Conservation (phyloP, 35 echinoderm and acorn worm genomes). For the Apostichopus parvimensis region DNA sequence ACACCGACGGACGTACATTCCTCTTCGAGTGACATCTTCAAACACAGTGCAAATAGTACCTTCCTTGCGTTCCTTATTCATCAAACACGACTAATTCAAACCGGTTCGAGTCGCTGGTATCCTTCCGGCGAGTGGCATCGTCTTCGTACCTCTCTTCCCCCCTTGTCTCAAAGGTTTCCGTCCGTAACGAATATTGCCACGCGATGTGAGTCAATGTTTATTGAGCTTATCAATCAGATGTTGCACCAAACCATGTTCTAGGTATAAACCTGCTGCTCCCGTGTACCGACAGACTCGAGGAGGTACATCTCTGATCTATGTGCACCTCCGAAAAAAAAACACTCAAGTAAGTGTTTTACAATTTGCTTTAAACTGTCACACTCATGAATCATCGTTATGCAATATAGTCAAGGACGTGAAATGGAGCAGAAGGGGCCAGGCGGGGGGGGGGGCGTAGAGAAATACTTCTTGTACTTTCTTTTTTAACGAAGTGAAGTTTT, state of each 20-base stretch:
- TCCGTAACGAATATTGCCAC: neutral
- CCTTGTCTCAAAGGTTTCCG: neutral
- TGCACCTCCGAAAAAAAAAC: neutral
- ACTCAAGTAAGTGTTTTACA: neutral
- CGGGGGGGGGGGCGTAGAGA: neutral
- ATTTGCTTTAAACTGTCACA: neutral
- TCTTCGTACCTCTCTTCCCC: neutral
- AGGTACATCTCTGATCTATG: too few relatives aligned
- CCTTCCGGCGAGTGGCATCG: neutral
- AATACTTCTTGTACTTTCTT: neutral
- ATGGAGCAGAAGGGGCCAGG: neutral
- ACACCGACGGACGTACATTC: neutral
- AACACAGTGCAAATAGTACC: neutral
- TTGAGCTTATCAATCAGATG: conserved; percentile 6
- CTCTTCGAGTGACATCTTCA: neutral
- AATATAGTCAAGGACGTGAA: neutral
- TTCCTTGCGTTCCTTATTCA: neutral
- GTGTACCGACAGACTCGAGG: neutral
- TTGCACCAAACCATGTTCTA: neutral
- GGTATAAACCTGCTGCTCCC: neutral
- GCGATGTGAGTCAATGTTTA: conserved; percentile 38
- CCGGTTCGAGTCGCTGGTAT: neutral
- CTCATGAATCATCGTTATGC: neutral
- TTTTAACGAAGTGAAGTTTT: neutral
- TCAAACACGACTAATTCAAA: neutral